Evolutionary conservation across 1,140 invertebrate species (phyloP).

Genomic region (Sarcophaga peregrina): DNA sequence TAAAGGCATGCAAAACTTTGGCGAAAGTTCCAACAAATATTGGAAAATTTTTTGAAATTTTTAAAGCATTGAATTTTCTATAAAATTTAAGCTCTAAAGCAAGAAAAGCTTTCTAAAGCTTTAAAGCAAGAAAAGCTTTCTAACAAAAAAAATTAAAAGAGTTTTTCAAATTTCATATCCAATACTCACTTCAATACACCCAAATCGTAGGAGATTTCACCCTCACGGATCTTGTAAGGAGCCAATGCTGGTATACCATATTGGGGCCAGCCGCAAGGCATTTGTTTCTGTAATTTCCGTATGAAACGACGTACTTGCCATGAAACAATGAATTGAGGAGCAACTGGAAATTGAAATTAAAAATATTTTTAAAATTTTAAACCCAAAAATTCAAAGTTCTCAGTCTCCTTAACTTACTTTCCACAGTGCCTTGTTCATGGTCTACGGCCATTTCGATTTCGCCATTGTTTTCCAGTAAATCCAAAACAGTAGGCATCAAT

Average conservation of each 20-base stretch:
- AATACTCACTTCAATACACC: conserved; percentile 56
- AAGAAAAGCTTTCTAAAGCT: not conserved
- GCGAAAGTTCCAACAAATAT: no score
- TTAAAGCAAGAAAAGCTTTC: not conserved
- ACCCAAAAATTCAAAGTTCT: not conserved
- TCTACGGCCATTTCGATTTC: conserved; percentile 56
- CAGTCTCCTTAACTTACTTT: conserved; percentile 51
- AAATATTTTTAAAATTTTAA: not conserved
- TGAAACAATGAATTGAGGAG: conserved; percentile 57
- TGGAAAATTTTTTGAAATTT: no score
- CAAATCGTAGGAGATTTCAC: conserved; percentile 51
- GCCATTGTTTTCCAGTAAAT: conserved; percentile 51
- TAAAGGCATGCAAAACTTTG: no score
- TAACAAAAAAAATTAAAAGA: not conserved
- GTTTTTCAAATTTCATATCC: not conserved
- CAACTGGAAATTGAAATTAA: conserved; percentile 47
- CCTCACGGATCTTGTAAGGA: conserved; percentile 55
- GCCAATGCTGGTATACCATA: conserved; percentile 59
- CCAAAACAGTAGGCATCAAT: conserved; percentile 40
- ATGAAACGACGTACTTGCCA: conserved; percentile 61
- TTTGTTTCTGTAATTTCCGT: conserved; percentile 58
- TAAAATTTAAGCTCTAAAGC: not conserved
- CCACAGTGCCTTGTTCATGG: conserved; percentile 48
- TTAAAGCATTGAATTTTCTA: no score
- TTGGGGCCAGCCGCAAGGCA: conserved; percentile 59